phyloP scores from a whole-genome alignment of 1,140 invertebrate species.

The Danaus melanippus region DNA sequence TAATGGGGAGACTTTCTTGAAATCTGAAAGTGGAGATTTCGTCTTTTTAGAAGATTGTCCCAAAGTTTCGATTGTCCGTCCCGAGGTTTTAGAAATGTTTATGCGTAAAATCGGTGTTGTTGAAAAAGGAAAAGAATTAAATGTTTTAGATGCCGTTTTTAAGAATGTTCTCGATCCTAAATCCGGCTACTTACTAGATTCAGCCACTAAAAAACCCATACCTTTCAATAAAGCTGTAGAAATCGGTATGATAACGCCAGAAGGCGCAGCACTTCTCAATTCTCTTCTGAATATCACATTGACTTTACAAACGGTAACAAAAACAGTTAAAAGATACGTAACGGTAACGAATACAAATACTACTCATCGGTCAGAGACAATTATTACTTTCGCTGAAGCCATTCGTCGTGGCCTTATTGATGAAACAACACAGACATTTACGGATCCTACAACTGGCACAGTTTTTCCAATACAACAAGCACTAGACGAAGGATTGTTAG shows the following conservation, averaged over 20 bases:
- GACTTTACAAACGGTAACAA: constrained; percentile 87
- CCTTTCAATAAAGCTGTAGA: constrained; percentile 90
- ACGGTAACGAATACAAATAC: constrained; percentile 79
- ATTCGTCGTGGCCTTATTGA: constrained; percentile 85
- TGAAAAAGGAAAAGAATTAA: constrained; percentile 82
- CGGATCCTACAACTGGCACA: constrained; percentile 82
- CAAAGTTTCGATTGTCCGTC: constrained; percentile 77
- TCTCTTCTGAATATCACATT: constrained; percentile 88
- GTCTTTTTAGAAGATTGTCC: constrained; percentile 81
- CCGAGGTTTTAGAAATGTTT: constrained; percentile 88
- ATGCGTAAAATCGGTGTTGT: constrained; percentile 86
- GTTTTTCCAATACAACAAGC: constrained; percentile 87
- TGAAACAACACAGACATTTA: constrained; percentile 83
- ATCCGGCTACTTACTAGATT: constrained; percentile 88
- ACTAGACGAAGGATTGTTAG: constrained; percentile 79
- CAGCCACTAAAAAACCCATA: constrained; percentile 81
- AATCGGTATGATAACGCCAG: constrained; percentile 85
- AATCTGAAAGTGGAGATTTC: constrained; percentile 82
- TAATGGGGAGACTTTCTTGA: constrained; percentile 80
- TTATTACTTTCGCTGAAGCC: constrained; percentile 84
- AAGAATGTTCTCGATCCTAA: constrained; percentile 87
- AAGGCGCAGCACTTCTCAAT: constrained; percentile 88
- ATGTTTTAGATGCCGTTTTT: constrained; percentile 88
- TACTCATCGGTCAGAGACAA: constrained; percentile 73
- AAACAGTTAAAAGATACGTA: constrained; percentile 84